A percentile compares a stretch with the other conserved stretches of the same genome.
These are phyloP conservation scores for Epinotia brunnichana DNA, from an alignment of 2,888 invertebrate genomes.

Conservation along the genomic window DNA sequence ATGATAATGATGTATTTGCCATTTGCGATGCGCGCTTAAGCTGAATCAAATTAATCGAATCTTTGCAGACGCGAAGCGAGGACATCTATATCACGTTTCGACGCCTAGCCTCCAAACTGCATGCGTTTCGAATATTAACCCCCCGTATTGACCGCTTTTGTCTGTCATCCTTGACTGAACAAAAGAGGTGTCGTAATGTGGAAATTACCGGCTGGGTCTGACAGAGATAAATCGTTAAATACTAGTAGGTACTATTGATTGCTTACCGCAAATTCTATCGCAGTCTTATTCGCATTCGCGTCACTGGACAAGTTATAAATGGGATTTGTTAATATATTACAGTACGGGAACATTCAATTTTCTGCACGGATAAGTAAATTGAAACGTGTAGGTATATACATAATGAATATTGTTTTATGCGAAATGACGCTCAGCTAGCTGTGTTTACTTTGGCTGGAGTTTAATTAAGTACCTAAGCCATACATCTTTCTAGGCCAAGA, in stretches of 20 bases:
- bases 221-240: constrained; percentile 35
- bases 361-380: not conserved
- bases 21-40: not conserved
- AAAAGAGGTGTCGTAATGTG: constrained; percentile 43
- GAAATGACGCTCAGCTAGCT: not conserved
- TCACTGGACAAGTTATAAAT: constrained; percentile 10
- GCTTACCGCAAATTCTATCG: not conserved
- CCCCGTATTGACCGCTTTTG: constrained; percentile 22
- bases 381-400: not conserved
- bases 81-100: constrained; percentile 30
- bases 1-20: not conserved
- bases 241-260: constrained; percentile 13
- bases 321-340: constrained; percentile 1
- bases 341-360: not conserved
- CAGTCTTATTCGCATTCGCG: not conserved
- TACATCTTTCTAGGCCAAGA: not conserved
- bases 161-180: constrained; percentile 41
- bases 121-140: constrained; percentile 34
- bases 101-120: constrained; percentile 22
- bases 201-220: constrained; percentile 7
- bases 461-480: not conserved
- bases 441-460: constrained; percentile 8
- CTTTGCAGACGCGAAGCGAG: constrained; percentile 30
- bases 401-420: not conserved
- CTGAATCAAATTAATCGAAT: constrained; percentile 9